Evolutionary conservation across 1,140 invertebrate species (phyloP).

Genomic region (Drosophila baimaii): DNA sequence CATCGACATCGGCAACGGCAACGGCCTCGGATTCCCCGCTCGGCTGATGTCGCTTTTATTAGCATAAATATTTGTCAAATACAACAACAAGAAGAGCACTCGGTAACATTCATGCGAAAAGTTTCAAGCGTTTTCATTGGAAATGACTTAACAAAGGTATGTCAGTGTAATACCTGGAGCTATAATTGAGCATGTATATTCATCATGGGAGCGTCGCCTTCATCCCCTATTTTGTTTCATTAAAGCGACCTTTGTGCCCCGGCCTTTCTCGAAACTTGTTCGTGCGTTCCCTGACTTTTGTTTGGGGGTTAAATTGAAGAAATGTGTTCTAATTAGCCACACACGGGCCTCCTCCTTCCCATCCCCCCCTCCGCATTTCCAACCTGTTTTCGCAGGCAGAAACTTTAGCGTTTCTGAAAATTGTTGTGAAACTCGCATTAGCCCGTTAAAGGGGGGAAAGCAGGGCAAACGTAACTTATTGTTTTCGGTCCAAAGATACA

Average conservation of each 20-base stretch:
- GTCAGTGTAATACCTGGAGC: slow-evolving; percentile 26
- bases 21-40: slow-evolving; percentile 4
- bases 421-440: slow-evolving; percentile 79
- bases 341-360: slow-evolving; percentile 50
- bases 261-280: slow-evolving; percentile 25
- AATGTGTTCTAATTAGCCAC: slow-evolving; percentile 80
- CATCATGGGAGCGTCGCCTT: background rate
- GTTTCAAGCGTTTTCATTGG: slow-evolving; percentile 74
- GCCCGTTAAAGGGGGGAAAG: slow-evolving; percentile 58
- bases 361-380: background rate
- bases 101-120: slow-evolving; percentile 71
- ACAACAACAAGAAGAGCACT: slow-evolving; percentile 48
- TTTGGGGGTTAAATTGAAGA: slow-evolving; percentile 76
- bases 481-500: slow-evolving; percentile 50
- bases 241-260: slow-evolving; percentile 60
- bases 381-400: slow-evolving; percentile 6
- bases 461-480: slow-evolving; percentile 62
- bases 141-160: slow-evolving; percentile 71
- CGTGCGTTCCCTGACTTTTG: slow-evolving; percentile 38
- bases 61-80: slow-evolving; percentile 81
- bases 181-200: slow-evolving; percentile 29
- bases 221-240: slow-evolving; percentile 63
- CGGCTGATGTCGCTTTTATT: slow-evolving; percentile 65
- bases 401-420: slow-evolving; percentile 60
- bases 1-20: background rate